phyloP scores from a whole-genome alignment of 2,888 invertebrate species.

The Pterostichus madidus region DNA sequence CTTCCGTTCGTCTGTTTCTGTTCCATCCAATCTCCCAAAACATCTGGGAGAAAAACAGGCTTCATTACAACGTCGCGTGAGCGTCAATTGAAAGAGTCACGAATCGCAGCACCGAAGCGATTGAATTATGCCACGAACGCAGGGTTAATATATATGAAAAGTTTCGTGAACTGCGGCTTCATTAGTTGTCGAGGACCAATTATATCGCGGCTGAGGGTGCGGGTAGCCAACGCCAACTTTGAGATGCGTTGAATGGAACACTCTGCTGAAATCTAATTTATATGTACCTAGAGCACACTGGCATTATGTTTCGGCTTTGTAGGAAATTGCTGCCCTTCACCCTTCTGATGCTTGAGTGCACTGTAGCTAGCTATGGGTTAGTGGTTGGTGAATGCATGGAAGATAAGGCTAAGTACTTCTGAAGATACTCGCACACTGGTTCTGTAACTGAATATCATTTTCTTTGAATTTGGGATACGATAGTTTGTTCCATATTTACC shows the following conservation, averaged over 20 bases:
- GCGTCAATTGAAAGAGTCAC: slow-evolving; percentile 50
- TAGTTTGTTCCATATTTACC: no score
- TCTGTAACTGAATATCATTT: no score
- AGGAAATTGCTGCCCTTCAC: neutral
- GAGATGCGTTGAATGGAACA: slow-evolving; percentile 35
- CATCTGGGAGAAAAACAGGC: slow-evolving; percentile 32
- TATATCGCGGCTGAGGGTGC: slow-evolving; percentile 16
- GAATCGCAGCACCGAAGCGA: slow-evolving; percentile 14
- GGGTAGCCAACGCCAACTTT: slow-evolving; percentile 20
- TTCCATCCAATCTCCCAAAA: slow-evolving; percentile 14
- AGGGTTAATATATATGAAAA: slow-evolving; percentile 54
- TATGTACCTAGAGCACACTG: slow-evolving; percentile 20
- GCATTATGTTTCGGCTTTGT: slow-evolving; percentile 30
- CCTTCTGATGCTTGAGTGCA: slow-evolving; percentile 16
- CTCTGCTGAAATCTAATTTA: slow-evolving; percentile 28
- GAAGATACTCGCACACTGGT: no score
- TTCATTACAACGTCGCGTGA: slow-evolving; percentile 38
- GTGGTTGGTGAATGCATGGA: no score
- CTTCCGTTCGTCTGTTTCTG: slow-evolving; percentile 23
- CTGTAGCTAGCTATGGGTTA: neutral
- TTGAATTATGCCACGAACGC: slow-evolving; percentile 38
- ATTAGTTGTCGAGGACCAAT: slow-evolving; percentile 50
- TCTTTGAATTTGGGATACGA: no score
- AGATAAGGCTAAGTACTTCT: no score
- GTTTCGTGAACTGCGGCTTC: slow-evolving; percentile 42